Evolutionary conservation across 92 coral and sea anemone genomes (phyloP).

Genomic region (Porites evermanni): DNA sequence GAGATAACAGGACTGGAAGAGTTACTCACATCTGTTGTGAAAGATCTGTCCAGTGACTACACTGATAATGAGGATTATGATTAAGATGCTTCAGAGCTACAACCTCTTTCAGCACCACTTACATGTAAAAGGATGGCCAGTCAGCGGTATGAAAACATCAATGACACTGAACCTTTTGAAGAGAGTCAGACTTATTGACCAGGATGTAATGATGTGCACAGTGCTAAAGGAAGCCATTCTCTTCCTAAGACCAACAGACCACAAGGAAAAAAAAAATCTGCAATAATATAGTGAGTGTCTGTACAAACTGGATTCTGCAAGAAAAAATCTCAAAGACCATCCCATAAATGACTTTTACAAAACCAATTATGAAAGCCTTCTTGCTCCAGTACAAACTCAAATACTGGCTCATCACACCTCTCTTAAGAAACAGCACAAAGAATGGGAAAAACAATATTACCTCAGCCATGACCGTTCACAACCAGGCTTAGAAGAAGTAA

Average conservation of each 20-base stretch:
- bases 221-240: too few species aligned
- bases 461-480: slow-evolving; percentile 40
- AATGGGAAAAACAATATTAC: slow-evolving; percentile 44
- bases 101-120: slow-evolving; percentile 22
- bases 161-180: too few species aligned
- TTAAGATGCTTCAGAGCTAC: slow-evolving; percentile 24
- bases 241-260: background rate
- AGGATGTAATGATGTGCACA: too few species aligned
- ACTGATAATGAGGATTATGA: slow-evolving; percentile 16
- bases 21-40: slow-evolving; percentile 10
- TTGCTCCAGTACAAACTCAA: slow-evolving; percentile 32
- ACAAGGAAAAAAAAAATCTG: slow-evolving; percentile 21
- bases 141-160: too few species aligned
- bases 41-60: slow-evolving; percentile 23
- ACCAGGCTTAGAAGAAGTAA: slow-evolving; percentile 29
- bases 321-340: slow-evolving; percentile 35
- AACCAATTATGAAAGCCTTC: slow-evolving; percentile 16
- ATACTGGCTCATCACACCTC: slow-evolving; percentile 40
- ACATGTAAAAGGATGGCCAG: too few species aligned
- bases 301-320: slow-evolving; percentile 29
- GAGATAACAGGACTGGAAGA: slow-evolving; percentile 26
- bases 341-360: slow-evolving; percentile 24
- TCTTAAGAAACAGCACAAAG: slow-evolving; percentile 30
- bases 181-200: too few species aligned
- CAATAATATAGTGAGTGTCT: slow-evolving; percentile 29